phyloP scores from a whole-genome alignment of 2,113 vertebrate genomes.

The Regulus satrapa region DNA sequence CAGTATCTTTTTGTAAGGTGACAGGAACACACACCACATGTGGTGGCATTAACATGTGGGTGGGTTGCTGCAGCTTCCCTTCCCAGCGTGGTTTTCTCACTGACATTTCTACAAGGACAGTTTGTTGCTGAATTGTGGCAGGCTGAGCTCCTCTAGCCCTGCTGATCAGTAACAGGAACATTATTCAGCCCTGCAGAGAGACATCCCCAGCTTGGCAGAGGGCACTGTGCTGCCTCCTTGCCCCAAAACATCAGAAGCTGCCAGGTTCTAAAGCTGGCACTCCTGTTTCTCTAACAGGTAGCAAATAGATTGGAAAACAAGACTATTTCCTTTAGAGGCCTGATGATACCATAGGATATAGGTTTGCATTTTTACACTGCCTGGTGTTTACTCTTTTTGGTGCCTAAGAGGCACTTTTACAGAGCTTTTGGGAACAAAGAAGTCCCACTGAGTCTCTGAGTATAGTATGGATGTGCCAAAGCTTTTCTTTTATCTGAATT shows the following conservation, averaged over 20 bases:
- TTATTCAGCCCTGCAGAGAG: neutral
- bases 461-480: neutral
- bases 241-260: neutral
- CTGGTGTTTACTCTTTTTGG: neutral
- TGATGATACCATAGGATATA: neutral
- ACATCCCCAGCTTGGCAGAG: neutral
- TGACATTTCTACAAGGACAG: neutral
- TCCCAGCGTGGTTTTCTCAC: neutral
- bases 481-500: neutral
- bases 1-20: neutral
- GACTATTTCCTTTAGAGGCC: neutral
- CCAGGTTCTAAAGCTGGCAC: neutral
- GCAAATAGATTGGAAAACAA: neutral
- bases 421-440: neutral
- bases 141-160: neutral
- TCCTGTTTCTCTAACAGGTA: neutral
- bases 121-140: neutral
- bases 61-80: neutral
- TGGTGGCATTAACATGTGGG: neutral
- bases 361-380: neutral
- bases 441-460: neutral
- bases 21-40: neutral
- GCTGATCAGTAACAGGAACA: neutral
- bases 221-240: fast-evolving
- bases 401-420: neutral